Evolutionary conservation across 2,888 invertebrate species (phyloP), one percentile per base, ranked within the genome.

Genomic region (Dynastes tityus): DNA sequence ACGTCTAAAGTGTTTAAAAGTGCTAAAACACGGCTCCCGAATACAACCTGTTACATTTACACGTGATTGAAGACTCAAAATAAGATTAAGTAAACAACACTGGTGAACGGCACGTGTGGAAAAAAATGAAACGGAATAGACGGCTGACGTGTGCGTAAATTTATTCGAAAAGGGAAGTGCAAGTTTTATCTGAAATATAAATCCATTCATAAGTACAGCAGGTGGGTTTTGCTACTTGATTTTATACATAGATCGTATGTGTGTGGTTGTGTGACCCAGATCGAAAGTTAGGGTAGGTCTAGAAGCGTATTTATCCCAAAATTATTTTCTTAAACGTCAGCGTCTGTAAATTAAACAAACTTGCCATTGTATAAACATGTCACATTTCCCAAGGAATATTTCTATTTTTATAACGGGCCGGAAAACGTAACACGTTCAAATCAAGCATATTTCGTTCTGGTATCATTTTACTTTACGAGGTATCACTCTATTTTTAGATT

Each of bases 211-310:
- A 82, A 83, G 81, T 80, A 79, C 82, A 81, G 81, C 82, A 83
- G 83, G 82, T 83, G 83, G 82, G 81, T 82, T 82, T 80, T 80
- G 81, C 82, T 81, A 82, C 82, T 83, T 82, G 79, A 82, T 81
- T 81, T 82, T 80, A 82, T 80, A 82, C 82, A 82, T 82, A 81
- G 81, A 81, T 79, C 80, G 58, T 63, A 16, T 53, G 40, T 37
- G 75, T 81, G 81, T 79, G 82, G 82, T 82, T 80, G 55, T 55
- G 81, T 82, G 83, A 83, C 82, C 82, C 80, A 82, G 82, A 83
- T 83, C 81, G 82, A 80, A 80, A 51, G 81, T 83, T 83, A 82
- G 83, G 83, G 83, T 83, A 83, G 83, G 83, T 83, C 82, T 79
- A 65, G 79, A 78, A 77, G 45, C 78, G 80, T 82, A 80, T 81